Evolutionary conservation across 2,888 invertebrate genomes (phyloP).

Genomic region (Mycogona germanica): DNA sequence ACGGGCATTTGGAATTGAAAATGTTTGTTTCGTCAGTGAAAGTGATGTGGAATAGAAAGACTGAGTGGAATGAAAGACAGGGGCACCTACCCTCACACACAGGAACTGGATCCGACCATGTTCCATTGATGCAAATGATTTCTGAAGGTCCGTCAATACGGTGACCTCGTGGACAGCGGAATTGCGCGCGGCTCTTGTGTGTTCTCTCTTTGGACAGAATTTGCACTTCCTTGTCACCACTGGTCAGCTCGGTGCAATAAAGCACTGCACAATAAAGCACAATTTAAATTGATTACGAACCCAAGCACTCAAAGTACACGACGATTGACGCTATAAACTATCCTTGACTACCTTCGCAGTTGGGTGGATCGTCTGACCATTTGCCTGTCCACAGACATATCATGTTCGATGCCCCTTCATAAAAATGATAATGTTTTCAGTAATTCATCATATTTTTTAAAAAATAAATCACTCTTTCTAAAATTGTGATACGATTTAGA

Average conservation of each 20-base stretch:
- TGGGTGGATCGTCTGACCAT: conserved; percentile 31
- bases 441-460: no score
- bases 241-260: conserved; percentile 57
- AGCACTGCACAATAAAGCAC: conserved; percentile 30
- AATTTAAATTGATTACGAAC: background rate
- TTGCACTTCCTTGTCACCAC: conserved; percentile 56
- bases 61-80: background rate
- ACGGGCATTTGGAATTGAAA: background rate
- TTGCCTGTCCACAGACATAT: conserved; percentile 68
- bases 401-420: conserved; percentile 55
- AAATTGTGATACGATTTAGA: no score
- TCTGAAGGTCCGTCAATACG: conserved; percentile 60
- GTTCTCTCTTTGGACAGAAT: conserved; percentile 67
- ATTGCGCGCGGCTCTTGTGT: conserved; percentile 64
- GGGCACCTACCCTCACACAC: conserved; percentile 40
- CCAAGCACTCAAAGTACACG: background rate
- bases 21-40: background rate
- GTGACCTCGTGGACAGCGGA: conserved; percentile 75
- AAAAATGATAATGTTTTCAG: no score
- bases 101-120: conserved; percentile 65
- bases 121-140: conserved; percentile 63
- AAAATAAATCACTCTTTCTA: no score
- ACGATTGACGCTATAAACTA: background rate
- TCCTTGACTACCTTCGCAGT: conserved; percentile 26
- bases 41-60: background rate